A percentile compares a stretch with the other conserved stretches of the same genome.
These are phyloP conservation scores for Pararge aegeria DNA, from an alignment of 1,140 invertebrate species.

Conservation along the genomic window DNA sequence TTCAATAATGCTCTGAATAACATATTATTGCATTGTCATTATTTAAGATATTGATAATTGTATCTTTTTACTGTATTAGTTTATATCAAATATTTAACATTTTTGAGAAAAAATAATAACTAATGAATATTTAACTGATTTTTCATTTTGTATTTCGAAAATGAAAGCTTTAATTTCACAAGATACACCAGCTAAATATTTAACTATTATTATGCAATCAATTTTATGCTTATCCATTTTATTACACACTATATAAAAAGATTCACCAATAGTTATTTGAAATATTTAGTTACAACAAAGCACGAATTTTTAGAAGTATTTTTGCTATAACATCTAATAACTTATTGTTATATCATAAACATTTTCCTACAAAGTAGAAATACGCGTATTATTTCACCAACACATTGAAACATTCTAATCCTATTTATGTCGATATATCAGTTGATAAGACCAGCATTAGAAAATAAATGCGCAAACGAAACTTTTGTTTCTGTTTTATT, in stretches of 20 bases:
- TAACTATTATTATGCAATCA: too few species aligned
- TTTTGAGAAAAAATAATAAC: too few species aligned
- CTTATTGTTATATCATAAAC: neutral
- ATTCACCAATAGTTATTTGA: neutral
- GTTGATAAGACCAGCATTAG: neutral
- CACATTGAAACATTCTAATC: neutral
- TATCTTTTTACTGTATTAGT: neutral
- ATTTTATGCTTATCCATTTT: too few species aligned
- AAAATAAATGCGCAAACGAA: neutral
- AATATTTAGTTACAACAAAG: neutral
- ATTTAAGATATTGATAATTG: neutral
- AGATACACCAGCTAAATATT: too few species aligned
- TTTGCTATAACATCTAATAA: neutral
- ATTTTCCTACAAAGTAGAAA: neutral
- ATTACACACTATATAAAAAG: too few species aligned
- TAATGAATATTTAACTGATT: too few species aligned
- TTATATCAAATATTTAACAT: too few species aligned
- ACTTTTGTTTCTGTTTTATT: neutral
- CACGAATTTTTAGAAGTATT: neutral
- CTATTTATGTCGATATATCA: neutral
- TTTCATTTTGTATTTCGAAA: too few species aligned
- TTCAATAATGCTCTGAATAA: too few species aligned
- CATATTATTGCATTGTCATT: too few species aligned
- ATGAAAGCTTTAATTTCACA: too few species aligned
- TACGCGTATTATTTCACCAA: neutral